Evolutionary conservation across 2,113 vertebrate genomes (phyloP).

Genomic region (Cebidichthys violaceus): DNA sequence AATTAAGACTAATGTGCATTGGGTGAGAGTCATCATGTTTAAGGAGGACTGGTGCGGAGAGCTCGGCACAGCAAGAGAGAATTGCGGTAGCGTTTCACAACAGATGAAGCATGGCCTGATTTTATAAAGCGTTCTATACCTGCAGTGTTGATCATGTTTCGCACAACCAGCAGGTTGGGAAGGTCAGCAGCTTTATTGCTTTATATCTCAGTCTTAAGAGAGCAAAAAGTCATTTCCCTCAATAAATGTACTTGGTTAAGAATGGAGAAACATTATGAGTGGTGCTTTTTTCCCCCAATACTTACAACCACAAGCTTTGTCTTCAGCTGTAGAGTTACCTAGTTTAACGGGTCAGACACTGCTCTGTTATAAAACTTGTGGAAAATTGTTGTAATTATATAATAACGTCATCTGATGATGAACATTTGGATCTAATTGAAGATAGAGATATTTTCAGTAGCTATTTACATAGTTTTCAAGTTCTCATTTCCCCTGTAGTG

Average conservation of each 20-base stretch:
- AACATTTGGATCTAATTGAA: constrained; percentile 38
- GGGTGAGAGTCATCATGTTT: constrained; percentile 39
- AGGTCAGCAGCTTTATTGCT: constrained; percentile 24
- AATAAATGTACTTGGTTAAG: neutral
- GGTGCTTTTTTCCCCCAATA: neutral
- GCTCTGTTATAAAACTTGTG: constrained; percentile 53
- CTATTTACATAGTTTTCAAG: neutral
- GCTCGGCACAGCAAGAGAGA: constrained; percentile 40
- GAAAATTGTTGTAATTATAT: constrained; percentile 40
- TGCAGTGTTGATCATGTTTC: constrained; percentile 56
- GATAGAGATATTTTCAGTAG: constrained; percentile 16
- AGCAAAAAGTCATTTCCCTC: neutral
- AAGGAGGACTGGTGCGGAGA: constrained; percentile 43
- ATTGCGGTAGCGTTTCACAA: constrained; percentile 23
- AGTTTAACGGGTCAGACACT: neutral
- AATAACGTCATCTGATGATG: constrained; percentile 33
- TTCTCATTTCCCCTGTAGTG: neutral
- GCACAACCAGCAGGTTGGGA: constrained; percentile 14
- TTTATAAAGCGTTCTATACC: constrained; percentile 49
- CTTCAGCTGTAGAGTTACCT: constrained; percentile 19
- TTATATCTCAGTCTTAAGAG: neutral
- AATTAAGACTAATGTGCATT: constrained; percentile 69
- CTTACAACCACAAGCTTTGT: neutral
- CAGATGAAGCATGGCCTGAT: constrained; percentile 54
- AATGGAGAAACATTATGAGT: neutral